Base-by-base conservation (phyloP, 2,888 invertebrate genomes). In the Stegana nigrithorax region DNA sequence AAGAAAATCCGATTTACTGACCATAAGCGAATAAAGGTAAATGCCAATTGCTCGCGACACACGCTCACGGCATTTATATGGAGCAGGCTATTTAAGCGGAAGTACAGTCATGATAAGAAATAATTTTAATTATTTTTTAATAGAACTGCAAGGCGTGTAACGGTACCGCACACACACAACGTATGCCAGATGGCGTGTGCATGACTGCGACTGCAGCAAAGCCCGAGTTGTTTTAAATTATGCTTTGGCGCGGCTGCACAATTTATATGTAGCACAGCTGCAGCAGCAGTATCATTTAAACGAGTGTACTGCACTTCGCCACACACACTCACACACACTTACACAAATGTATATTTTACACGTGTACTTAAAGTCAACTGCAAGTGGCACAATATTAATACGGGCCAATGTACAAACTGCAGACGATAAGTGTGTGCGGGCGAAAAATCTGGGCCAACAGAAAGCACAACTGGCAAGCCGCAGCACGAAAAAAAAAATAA, bases 101-200 rank as follows among this genome's bases (percentile, higher is more conserved):
- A 42, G 17, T 42, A 6, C 25, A 2, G 25, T 25, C 21, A 5
- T 25, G 47, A 47, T 47, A 47, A 47, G 47, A 25, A 12, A 47
- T n/a, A 47, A 23, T 23, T 47, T 47, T 47, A 47, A 47, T 47
- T 47, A 47, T 47, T 47, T 47, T 47, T 47, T 25, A 47, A 25
- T 47, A 25, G 25, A n/a, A 7, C 45, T n/a, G n/a, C n/a, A n/a
- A n/a, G n/a, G n/a, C n/a, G n/a, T n/a, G n/a, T n/a, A n/a, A n/a
- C n/a, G n/a, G n/a, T n/a, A n/a, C n/a, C n/a, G n/a, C n/a, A n/a
- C n/a, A n/a, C n/a, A n/a, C n/a, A n/a, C n/a, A n/a, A n/a, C n/a
- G n/a, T n/a, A n/a, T n/a, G n/a, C n/a, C n/a, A n/a, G n/a, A n/a
- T n/a, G n/a, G n/a, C n/a, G n/a, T n/a, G n/a, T n/a, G n/a, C n/a